Base-by-base conservation (phyloP, 1,140 invertebrate genomes). In the Cylas formicarius region DNA sequence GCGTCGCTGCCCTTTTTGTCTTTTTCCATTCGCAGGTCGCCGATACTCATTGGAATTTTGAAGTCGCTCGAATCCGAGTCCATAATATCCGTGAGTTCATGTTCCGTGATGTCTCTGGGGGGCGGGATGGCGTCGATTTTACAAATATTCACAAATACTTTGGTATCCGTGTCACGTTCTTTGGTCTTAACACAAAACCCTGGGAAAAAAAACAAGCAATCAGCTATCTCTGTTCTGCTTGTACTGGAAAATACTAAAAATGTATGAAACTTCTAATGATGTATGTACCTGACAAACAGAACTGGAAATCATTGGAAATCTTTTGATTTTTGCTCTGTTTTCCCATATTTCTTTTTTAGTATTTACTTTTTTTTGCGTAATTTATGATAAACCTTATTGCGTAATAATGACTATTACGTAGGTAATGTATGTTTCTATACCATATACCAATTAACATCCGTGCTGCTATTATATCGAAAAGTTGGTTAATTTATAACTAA, bases 31-130 rank as follows among this genome's bases (percentile, higher is more conserved):
- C 84, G 81, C 29, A 82, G 75, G 60, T 82, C 78, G 1, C 87
- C 89, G 50, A 94, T 82, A 60, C 87, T 90, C 82, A 94, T 86
- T 2, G 90, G 90, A 28, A 94, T 77, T 35, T 33, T 41, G 62
- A 81, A 93, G 27, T 72, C 73, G 4, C 76, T 75, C 0, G 80
- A 73, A 40, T 81, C 76, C 2, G 82, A 80, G 42, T 80, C 75
- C 13, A 90, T 57, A 31, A 88, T 74, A 35, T 78, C 68, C 34
- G 81, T 60, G 1, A 94, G 67, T 58, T 89, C 75, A 48, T 78
- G 72, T 63, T 90, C 85, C 3, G 77, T 77, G 23, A 92, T 78
- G 53, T 93, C 84, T 58, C 81, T 73, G 2, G 90, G 87, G 37
- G 78, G 66, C 21, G 85, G 86, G 44, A 94, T 82, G 33, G 78